Conservation (phyloP, 1,140 invertebrate genomes). For the Lepidotrigona ventralis region DNA sequence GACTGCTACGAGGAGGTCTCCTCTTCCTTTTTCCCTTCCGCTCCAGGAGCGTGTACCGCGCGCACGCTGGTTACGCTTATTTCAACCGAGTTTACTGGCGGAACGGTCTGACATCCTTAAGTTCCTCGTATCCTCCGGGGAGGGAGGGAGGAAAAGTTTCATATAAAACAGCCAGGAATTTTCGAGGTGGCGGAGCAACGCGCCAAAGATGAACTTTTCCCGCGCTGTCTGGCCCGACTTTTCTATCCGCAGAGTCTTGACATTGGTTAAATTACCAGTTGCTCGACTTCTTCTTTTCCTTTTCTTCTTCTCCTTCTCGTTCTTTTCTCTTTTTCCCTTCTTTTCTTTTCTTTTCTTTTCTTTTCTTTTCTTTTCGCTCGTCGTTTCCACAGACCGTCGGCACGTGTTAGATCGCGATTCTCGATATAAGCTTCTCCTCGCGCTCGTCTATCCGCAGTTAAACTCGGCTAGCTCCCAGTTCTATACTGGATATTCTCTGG, state of each 20-base stretch:
- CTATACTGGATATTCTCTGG: not conserved
- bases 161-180: conserved; percentile 13
- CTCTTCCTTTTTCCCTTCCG: not conserved
- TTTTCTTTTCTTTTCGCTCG: no score
- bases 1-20: conserved; percentile 4
- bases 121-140: conserved; percentile 1
- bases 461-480: not conserved
- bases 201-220: not conserved
- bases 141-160: conserved; percentile 25
- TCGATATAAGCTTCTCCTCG: not conserved
- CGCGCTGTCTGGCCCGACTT: not conserved
- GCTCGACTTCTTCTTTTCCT: not conserved
- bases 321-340: no score
- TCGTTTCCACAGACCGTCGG: no score
- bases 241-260: not conserved
- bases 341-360: no score
- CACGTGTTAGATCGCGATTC: not conserved
- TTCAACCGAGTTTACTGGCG: conserved; percentile 15
- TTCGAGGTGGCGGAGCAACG: not conserved
- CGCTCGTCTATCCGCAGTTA: not conserved
- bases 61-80: conserved; percentile 16
- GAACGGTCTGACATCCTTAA: not conserved
- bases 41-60: not conserved
- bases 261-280: not conserved
- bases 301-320: no score